phyloP scores from a whole-genome alignment of 2,797 vertebrate species.

The Pyrocephalus nanus region DNA sequence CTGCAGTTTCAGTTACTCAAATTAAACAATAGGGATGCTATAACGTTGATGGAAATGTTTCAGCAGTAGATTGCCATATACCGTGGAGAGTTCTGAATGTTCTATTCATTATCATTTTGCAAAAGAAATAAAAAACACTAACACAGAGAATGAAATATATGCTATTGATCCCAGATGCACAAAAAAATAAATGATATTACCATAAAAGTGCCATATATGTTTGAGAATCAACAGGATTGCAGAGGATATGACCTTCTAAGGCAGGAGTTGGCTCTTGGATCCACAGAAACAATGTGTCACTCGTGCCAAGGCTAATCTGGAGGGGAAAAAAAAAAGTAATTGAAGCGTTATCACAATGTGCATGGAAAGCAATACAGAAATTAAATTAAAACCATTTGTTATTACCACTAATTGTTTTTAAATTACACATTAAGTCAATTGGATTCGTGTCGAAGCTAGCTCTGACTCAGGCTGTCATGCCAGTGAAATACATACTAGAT shows the following conservation, averaged over 20 bases:
- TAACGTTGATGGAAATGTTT: not conserved
- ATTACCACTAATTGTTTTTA: slow-evolving; percentile 70
- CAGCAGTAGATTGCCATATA: slow-evolving; percentile 18
- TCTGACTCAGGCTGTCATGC: slow-evolving; percentile 6
- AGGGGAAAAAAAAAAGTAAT: not conserved
- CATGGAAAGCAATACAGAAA: slow-evolving; percentile 66
- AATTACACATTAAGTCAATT: slow-evolving; percentile 69
- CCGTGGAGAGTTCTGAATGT: not conserved
- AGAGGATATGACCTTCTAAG: slow-evolving; percentile 92
- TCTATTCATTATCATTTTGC: slow-evolving; percentile 34
- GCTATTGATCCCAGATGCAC: not conserved
- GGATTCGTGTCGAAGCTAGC: slow-evolving; percentile 26
- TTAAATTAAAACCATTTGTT: slow-evolving; percentile 72
- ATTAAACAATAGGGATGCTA: slow-evolving; percentile 28
- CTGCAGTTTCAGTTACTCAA: not conserved
- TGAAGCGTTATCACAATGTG: slow-evolving; percentile 55
- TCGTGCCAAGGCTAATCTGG: slow-evolving; percentile 94
- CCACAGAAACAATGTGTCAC: slow-evolving; percentile 94
- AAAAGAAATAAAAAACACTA: slow-evolving; percentile 44
- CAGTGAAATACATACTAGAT: not conserved
- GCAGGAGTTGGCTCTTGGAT: slow-evolving; percentile 84
- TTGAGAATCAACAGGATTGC: slow-evolving; percentile 84
- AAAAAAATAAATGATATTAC: slow-evolving; percentile 70
- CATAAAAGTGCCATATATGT: slow-evolving; percentile 93
- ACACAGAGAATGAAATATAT: not conserved